Percentiles rank a stretch among this genome's conserved stretches.
Conservation (phyloP, 23 tunicate species). For the Clavelina lepadiformis region DNA sequence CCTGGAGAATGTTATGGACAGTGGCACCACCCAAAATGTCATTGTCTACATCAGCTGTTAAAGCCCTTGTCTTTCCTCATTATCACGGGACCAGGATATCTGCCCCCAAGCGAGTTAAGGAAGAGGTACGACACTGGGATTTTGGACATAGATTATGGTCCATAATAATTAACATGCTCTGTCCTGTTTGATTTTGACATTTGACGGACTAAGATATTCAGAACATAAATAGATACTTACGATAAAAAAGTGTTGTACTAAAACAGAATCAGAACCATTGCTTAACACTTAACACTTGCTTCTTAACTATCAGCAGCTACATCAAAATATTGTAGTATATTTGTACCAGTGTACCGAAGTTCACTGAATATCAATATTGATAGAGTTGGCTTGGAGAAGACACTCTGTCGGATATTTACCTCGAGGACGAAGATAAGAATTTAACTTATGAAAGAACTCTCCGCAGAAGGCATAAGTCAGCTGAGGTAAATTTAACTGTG, state of each 20-base stretch:
- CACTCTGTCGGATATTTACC: slow-evolving; percentile 31
- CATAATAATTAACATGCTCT: neutral
- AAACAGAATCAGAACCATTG: too few relatives aligned
- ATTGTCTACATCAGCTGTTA: slow-evolving; percentile 67
- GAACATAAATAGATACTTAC: too few relatives aligned
- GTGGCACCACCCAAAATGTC: slow-evolving; percentile 85
- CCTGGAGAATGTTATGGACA: slow-evolving; percentile 67
- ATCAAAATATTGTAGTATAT: too few relatives aligned
- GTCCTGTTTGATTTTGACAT: neutral
- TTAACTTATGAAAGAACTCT: slow-evolving; percentile 32
- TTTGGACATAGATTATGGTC: neutral
- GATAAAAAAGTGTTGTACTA: too few relatives aligned
- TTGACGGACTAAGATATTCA: too few relatives aligned
- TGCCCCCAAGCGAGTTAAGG: slow-evolving; percentile 12
- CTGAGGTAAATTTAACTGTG: slow-evolving; percentile 31
- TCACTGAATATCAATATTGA: too few relatives aligned
- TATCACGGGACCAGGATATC: slow-evolving; percentile 57
- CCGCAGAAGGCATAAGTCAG: slow-evolving; percentile 42
- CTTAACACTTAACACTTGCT: too few relatives aligned
- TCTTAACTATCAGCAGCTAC: too few relatives aligned
- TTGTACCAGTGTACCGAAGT: too few relatives aligned
- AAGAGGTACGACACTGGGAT: slow-evolving; percentile 36
- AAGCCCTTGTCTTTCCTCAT: slow-evolving; percentile 75
- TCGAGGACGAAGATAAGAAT: slow-evolving; percentile 26
- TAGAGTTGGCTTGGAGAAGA: slow-evolving; percentile 51